These are phyloP conservation scores for Lophotis ruficrista DNA, from an alignment of 2,113 vertebrate genomes.

Conservation along the genomic window DNA sequence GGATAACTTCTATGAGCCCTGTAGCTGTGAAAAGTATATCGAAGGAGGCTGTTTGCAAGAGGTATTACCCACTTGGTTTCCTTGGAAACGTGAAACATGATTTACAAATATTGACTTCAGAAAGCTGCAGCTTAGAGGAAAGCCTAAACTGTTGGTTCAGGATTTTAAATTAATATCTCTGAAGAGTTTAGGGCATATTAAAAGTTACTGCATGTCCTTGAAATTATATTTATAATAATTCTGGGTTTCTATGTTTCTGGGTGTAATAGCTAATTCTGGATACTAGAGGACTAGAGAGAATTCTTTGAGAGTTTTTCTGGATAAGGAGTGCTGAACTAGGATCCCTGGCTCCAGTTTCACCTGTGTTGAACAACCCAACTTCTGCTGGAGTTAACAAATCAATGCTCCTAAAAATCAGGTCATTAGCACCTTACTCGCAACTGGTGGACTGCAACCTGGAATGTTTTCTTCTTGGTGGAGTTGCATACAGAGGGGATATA, in stretches of 20 bases:
- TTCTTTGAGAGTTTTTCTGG: neutral
- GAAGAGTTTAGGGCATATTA: neutral
- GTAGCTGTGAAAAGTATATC: constrained; percentile 31
- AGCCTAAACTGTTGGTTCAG: constrained; percentile 60
- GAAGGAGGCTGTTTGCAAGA: constrained; percentile 34
- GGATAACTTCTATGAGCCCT: neutral
- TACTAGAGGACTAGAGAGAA: neutral
- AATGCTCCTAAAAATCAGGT: neutral
- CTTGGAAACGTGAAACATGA: constrained; percentile 61
- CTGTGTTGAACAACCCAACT: neutral
- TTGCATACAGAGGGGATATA: neutral
- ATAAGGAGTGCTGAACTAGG: neutral
- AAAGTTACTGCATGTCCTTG: neutral
- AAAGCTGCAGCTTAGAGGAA: constrained; percentile 61
- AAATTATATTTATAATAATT: constrained; percentile 9
- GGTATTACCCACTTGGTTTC: constrained; percentile 67
- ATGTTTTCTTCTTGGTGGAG: neutral
- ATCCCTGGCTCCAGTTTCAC: neutral
- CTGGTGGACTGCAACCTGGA: neutral
- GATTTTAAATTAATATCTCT: constrained; percentile 62
- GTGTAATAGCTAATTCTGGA: neutral
- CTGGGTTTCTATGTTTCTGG: neutral
- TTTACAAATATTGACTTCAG: constrained; percentile 73
- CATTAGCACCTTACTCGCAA: neutral
- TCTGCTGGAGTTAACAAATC: neutral